phyloP scores from a whole-genome alignment of 2,797 vertebrate genomes.

The Sphenodon punctatus region DNA sequence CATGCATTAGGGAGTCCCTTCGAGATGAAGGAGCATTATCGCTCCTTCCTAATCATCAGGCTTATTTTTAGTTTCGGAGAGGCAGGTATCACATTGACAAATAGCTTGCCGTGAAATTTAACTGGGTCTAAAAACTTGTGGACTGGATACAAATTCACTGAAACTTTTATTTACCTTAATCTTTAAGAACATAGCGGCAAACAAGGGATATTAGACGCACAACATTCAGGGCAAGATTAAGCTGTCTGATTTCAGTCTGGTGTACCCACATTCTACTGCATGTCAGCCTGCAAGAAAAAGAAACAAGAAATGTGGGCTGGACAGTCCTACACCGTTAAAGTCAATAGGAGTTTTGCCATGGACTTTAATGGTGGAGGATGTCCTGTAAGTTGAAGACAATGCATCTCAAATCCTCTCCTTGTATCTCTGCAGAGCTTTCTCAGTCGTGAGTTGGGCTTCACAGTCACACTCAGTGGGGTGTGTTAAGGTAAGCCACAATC shows the following conservation, averaged over 20 bases:
- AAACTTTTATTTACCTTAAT: not conserved
- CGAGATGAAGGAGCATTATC: not conserved
- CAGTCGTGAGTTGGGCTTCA: too few species aligned
- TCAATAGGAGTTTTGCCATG: too few species aligned
- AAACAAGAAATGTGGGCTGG: too few species aligned
- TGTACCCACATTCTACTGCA: too few species aligned
- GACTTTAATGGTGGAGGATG: too few species aligned
- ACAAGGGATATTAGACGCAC: not conserved
- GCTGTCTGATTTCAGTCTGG: not conserved
- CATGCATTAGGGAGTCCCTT: not conserved
- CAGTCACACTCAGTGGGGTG: too few species aligned
- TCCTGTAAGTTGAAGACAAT: too few species aligned
- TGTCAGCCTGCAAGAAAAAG: not conserved
- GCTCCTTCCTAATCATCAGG: not conserved
- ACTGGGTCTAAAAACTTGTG: not conserved
- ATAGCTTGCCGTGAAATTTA: not conserved
- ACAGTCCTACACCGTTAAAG: too few species aligned
- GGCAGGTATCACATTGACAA: not conserved
- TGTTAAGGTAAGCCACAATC: too few species aligned
- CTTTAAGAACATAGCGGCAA: not conserved
- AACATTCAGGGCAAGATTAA: not conserved
- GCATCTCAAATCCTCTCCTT: too few species aligned
- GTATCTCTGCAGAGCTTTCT: too few species aligned
- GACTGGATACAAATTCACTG: not conserved
- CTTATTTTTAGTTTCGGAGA: not conserved